phyloP scores from a whole-genome alignment of 2,888 invertebrate genomes.

The Neoaliturus tenellus region DNA sequence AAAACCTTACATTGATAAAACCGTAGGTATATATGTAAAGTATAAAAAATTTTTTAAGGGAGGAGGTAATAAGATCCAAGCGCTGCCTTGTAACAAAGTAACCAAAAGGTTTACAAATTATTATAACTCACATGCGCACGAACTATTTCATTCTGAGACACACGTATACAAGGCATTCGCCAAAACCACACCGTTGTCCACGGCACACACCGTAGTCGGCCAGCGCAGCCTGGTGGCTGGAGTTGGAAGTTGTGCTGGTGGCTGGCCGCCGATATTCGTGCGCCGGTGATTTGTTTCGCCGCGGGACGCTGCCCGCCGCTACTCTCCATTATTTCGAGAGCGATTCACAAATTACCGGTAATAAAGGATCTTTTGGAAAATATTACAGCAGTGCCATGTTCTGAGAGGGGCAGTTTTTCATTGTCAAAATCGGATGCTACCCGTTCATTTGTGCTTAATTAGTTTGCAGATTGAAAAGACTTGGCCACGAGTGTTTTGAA shows the following conservation, averaged over 20 bases:
- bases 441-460: background rate
- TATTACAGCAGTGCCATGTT: constrained; percentile 3
- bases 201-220: too few relatives aligned
- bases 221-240: too few relatives aligned
- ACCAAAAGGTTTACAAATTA: too few relatives aligned
- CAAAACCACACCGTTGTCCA: constrained; percentile 32
- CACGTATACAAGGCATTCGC: background rate
- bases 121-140: too few relatives aligned
- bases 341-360: constrained; percentile 49
- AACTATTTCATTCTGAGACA: too few relatives aligned
- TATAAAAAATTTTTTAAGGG: too few relatives aligned
- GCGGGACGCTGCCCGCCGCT: constrained; percentile 21
- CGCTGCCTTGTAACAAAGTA: too few relatives aligned
- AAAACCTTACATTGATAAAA: too few relatives aligned
- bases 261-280: constrained; percentile 32
- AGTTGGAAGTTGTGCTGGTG: too few relatives aligned
- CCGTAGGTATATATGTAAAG: too few relatives aligned
- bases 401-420: constrained; percentile 1
- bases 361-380: constrained; percentile 47
- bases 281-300: constrained; percentile 38
- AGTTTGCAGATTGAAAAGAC: background rate
- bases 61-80: too few relatives aligned
- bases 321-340: constrained; percentile 8
- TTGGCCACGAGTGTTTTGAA: too few relatives aligned
- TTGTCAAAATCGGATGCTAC: background rate